Percentiles rank a stretch among this genome's conserved stretches.
phyloP scores from a whole-genome alignment of 2,113 vertebrate species.

The Gopherus evgoodei region DNA sequence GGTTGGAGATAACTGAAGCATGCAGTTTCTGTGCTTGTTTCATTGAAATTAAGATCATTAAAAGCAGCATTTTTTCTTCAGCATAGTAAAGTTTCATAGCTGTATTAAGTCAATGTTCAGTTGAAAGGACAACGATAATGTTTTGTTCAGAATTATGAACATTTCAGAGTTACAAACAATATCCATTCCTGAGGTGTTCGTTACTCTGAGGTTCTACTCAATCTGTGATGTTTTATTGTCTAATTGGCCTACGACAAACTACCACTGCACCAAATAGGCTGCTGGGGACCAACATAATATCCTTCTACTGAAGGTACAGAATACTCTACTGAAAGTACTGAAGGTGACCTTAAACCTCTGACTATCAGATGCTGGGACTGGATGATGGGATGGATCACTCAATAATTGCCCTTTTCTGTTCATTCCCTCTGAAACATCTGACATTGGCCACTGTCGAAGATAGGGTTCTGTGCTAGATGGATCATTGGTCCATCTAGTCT shows the following conservation, averaged over 20 bases:
- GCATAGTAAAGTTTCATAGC: too few species aligned
- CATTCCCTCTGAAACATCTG: not conserved
- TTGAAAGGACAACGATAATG: too few species aligned
- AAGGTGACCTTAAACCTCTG: not conserved
- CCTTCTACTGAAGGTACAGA: not conserved
- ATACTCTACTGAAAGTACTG: not conserved
- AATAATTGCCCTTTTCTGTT: not conserved
- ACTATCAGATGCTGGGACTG: not conserved
- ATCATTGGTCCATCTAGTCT: too few species aligned
- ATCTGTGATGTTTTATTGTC: not conserved
- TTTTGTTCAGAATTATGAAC: too few species aligned
- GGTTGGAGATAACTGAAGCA: not conserved
- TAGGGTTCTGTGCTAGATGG: too few species aligned
- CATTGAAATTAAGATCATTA: too few species aligned
- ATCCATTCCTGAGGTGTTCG: not conserved
- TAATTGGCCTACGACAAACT: not conserved
- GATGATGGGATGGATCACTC: not conserved
- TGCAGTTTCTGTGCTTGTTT: not conserved
- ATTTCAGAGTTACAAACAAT: too few species aligned
- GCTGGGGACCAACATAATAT: not conserved
- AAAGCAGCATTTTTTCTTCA: too few species aligned
- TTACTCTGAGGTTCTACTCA: too few species aligned
- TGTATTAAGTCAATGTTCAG: too few species aligned
- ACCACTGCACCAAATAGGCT: not conserved
- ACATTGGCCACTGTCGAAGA: not conserved